Percentiles rank a stretch among this genome's conserved stretches.
Conservation (phyloP, 1,140 invertebrate species). For the Drosophila lini region DNA sequence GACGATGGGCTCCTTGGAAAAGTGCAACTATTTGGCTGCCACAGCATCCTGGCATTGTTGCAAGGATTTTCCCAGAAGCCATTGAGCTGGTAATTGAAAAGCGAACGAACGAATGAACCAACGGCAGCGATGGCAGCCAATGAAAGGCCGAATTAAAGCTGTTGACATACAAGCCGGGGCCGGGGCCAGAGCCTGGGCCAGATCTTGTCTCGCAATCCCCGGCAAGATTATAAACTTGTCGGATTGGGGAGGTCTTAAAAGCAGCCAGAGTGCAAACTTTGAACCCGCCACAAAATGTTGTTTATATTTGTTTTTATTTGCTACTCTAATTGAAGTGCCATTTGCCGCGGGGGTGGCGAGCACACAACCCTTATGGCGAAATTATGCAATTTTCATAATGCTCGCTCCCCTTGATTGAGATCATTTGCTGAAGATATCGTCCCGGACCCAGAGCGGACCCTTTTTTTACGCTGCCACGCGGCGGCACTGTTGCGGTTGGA, state of each 20-base stretch:
- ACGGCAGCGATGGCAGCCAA: slow-evolving; percentile 41
- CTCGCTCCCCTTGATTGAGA: slow-evolving; percentile 65
- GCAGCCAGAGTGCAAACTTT: slow-evolving; percentile 27
- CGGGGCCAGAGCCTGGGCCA: slow-evolving; percentile 10
- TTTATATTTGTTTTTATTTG: slow-evolving; percentile 77
- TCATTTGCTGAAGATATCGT: slow-evolving; percentile 64
- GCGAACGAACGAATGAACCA: slow-evolving; percentile 26
- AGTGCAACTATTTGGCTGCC: slow-evolving; percentile 58
- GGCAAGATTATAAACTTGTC: slow-evolving; percentile 43
- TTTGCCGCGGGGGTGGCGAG: slow-evolving; percentile 13
- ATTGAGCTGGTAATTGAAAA: slow-evolving; percentile 71
- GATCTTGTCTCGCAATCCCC: slow-evolving; percentile 37
- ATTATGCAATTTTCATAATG: slow-evolving; percentile 82
- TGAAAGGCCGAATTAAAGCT: slow-evolving; percentile 66
- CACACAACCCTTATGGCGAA: slow-evolving; percentile 56
- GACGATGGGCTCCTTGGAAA: slow-evolving; percentile 42
- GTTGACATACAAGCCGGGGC: slow-evolving; percentile 50
- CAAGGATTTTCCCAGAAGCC: slow-evolving; percentile 35
- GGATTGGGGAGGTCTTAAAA: slow-evolving; percentile 18
- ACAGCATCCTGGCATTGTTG: slow-evolving; percentile 32
- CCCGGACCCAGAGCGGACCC: slow-evolving; percentile 20
- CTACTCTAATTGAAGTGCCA: slow-evolving; percentile 76
- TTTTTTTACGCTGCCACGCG: slow-evolving; percentile 54
- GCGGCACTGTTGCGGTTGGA: slow-evolving; percentile 55
- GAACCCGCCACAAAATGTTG: slow-evolving; percentile 38